Evolutionary conservation across 2,888 invertebrate species (phyloP), one percentile per base, ranked within the genome.

Genomic region (Quadroppia sp.): DNA sequence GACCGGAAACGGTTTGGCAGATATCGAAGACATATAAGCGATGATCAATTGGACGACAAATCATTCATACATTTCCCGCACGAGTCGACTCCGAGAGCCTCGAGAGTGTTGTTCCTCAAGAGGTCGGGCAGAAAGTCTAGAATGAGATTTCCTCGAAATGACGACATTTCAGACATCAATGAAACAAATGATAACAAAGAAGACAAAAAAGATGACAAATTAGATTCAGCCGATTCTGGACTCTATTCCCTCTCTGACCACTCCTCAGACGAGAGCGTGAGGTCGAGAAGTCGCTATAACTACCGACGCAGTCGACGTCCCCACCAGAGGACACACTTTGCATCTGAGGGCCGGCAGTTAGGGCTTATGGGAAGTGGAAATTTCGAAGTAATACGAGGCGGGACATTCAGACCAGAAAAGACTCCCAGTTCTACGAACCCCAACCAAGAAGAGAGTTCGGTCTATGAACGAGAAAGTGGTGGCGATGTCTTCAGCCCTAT

Each of bases 381-480:
- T 36, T 76, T 75, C 70, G 76, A 76, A 36, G 72, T 76, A 4
- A 69, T 76, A 42, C 56, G 74, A 1, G 76, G 76, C 48, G 76
- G 76, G 3, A 76, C 74, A 17, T 72, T 74, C 48, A 48, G 61
- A 48, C 40, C 61, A 2, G 73, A 73, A n/a, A 40, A 61, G n/a
- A 20, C 25, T 2, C 11, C 59, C 28, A 30, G 30, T 30, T 69
- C 69, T 6, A 17, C 45, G 20, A 20, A 42, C 6, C 13, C 69
- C 1, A 11, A 7, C 7, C 17, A 13, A 6, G 69, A 69, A 45
- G 69, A 69, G 25, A 23, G 69, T 2, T 13, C 40, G 4, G 25
- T 42, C 15, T 40, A 69, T 17, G 45, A 69, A 20, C 45, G 23
- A 1, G 32, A 42, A 7, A 69, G 45, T 50, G 42, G 50, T 40